A percentile compares a stretch with the other conserved stretches of the same genome.
These are phyloP conservation scores for Leptinotarsa rubiginosa DNA, from an alignment of 2,888 invertebrate genomes.

Conservation along the genomic window DNA sequence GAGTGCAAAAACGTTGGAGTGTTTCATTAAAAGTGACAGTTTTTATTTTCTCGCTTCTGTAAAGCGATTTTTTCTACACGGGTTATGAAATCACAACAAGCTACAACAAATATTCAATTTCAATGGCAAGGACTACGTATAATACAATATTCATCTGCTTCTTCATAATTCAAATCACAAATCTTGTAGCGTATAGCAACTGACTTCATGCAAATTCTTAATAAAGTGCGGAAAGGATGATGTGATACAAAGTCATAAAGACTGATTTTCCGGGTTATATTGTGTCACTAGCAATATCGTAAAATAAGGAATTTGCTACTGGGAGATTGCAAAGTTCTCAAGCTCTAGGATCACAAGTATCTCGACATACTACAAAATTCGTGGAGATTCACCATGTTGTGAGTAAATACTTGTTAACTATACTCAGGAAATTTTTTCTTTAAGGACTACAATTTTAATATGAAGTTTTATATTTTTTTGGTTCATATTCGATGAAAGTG, in stretches of 20 bases:
- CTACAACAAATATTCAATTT: neutral
- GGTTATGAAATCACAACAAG: neutral
- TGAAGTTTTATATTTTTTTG: no score
- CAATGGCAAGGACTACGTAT: neutral
- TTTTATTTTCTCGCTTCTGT: neutral
- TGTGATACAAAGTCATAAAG: constrained; percentile 4
- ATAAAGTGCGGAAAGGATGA: constrained; percentile 1
- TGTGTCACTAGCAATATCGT: neutral
- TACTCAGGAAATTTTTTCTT: neutral
- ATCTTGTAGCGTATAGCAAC: neutral
- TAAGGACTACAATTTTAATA: no score
- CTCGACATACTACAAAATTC: neutral
- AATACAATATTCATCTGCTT: neutral
- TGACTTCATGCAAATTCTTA: constrained; percentile 1
- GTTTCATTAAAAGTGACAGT: constrained; percentile 1
- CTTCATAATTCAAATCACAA: constrained; percentile 7
- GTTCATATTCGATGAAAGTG: no score
- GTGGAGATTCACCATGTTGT: neutral
- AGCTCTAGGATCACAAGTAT: neutral
- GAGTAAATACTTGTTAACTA: neutral
- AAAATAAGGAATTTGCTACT: neutral
- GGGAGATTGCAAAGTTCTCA: neutral
- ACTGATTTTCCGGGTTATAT: constrained; percentile 13
- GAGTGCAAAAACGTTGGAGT: neutral
- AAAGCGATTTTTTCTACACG: neutral